Evolutionary conservation across 2,797 vertebrate genomes (phyloP).

Genomic region (Peromyscus eremicus): DNA sequence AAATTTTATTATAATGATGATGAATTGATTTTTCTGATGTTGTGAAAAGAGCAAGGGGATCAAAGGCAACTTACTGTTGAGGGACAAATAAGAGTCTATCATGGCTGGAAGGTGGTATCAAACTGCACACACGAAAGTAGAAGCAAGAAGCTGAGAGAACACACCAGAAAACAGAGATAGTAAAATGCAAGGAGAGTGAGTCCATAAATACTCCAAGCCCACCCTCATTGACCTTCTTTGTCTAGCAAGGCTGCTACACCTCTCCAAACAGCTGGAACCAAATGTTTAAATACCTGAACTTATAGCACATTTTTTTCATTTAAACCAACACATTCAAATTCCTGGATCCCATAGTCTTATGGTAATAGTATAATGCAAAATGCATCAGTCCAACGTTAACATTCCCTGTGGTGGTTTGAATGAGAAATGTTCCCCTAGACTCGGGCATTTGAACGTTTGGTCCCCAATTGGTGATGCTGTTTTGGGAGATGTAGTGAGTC

Average conservation of each 20-base stretch:
- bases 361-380: background rate
- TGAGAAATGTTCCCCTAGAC: background rate
- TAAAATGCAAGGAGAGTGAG: background rate
- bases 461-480: rapidly evolving
- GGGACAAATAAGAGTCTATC: background rate
- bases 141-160: background rate
- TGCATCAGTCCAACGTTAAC: background rate
- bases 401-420: background rate
- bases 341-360: background rate
- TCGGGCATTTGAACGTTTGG: background rate
- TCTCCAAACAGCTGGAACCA: background rate
- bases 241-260: background rate
- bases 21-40: background rate
- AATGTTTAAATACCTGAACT: background rate
- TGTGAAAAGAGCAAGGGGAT: background rate
- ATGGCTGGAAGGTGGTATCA: background rate
- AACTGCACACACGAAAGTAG: background rate
- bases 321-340: background rate
- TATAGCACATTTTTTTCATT: background rate
- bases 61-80: background rate
- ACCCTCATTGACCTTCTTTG: background rate
- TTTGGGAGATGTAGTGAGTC: background rate
- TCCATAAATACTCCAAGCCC: background rate
- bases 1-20: background rate
- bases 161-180: background rate